Percentiles rank a stretch among this genome's conserved stretches.
Conservation (phyloP, 2,797 vertebrate species). For the Cossypha caffra region DNA sequence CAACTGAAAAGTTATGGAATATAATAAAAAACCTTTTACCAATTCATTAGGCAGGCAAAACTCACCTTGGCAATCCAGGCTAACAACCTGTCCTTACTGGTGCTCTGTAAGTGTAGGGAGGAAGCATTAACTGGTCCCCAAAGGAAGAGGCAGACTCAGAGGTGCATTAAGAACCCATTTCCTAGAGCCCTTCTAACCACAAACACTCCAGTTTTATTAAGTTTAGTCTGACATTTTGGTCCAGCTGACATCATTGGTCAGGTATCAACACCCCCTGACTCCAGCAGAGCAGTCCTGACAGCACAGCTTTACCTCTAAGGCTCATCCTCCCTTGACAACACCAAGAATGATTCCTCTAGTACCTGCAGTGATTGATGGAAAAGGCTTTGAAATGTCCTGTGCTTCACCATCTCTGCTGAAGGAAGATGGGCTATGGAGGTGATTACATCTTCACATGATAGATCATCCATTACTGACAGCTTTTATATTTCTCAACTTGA, state of each 20-base stretch:
- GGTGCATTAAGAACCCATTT: conserved; percentile 26
- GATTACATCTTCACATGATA: neutral
- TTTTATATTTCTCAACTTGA: conserved; percentile 54
- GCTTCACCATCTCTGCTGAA: conserved; percentile 61
- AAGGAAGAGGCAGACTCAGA: conserved; percentile 45
- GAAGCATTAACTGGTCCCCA: conserved; percentile 29
- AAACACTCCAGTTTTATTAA: conserved; percentile 23
- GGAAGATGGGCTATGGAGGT: conserved; percentile 65
- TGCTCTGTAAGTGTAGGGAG: neutral
- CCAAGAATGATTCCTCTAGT: conserved; percentile 54
- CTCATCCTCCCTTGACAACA: conserved; percentile 57
- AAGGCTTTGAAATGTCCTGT: conserved; percentile 60
- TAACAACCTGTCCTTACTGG: neutral
- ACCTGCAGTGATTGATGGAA: conserved; percentile 61
- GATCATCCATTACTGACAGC: conserved; percentile 21
- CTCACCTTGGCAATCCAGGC: neutral
- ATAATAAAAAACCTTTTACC: conserved; percentile 10
- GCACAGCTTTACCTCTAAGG: conserved; percentile 31
- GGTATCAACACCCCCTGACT: neutral
- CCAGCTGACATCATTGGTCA: neutral
- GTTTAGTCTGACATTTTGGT: conserved; percentile 16
- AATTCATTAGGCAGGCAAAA: conserved; percentile 32
- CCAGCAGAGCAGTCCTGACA: neutral
- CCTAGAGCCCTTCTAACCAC: conserved; percentile 26
- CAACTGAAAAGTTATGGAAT: neutral